Percentiles rank a stretch among this genome's conserved stretches.
These are phyloP conservation scores for Melipona beecheii DNA, from an alignment of 2,888 invertebrate species.

Conservation along the genomic window DNA sequence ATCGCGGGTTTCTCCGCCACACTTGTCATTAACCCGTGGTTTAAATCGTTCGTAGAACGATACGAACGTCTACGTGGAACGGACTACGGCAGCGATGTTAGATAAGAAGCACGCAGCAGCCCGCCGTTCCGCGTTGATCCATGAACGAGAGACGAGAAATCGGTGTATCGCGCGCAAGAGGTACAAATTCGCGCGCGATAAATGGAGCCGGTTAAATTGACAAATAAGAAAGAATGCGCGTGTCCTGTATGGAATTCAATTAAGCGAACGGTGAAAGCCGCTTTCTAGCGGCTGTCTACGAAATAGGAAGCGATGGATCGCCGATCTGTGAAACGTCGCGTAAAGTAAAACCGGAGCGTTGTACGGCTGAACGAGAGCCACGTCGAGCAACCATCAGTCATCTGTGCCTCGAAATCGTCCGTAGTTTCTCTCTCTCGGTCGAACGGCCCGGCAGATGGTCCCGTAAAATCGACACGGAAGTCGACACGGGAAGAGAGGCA, in stretches of 20 bases:
- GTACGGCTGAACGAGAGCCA: background rate
- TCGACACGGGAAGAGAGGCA: background rate
- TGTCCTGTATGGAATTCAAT: conserved; percentile 4
- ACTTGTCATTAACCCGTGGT: conserved; percentile 43
- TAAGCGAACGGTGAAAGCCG: conserved; percentile 28
- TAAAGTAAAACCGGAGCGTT: background rate
- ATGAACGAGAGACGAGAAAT: background rate
- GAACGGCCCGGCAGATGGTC: background rate
- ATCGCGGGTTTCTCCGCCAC: conserved; percentile 14
- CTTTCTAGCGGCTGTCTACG: conserved; percentile 15
- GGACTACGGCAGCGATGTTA: background rate
- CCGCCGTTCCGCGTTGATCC: background rate
- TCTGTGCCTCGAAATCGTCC: conserved; percentile 20
- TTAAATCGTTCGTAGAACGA: conserved; percentile 14
- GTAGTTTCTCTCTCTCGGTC: background rate
- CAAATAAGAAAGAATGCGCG: conserved; percentile 4
- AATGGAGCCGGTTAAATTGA: background rate
- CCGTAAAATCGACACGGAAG: conserved; percentile 47
- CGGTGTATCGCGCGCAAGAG: background rate
- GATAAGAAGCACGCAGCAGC: background rate
- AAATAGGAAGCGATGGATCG: conserved; percentile 4
- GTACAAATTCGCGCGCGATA: conserved; percentile 27
- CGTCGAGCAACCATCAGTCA: background rate
- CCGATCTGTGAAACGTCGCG: conserved; percentile 1
- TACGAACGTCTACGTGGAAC: background rate